Conservation (phyloP, 2,113 vertebrate species). For the Loxodonta africana region DNA sequence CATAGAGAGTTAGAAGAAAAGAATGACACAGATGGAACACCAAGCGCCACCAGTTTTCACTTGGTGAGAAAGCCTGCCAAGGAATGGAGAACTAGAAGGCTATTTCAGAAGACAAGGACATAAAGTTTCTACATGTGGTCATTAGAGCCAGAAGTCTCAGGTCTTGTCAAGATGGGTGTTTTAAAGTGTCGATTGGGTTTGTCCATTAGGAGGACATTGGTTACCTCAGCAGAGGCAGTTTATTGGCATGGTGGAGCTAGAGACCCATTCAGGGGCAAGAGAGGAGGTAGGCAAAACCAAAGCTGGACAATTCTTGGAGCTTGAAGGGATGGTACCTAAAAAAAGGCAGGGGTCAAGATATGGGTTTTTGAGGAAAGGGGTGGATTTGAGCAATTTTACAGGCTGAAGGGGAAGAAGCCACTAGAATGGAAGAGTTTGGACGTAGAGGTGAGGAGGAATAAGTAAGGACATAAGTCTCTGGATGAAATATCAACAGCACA, state of each 20-base stretch:
- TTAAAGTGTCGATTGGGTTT: background rate
- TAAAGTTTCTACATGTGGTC: background rate
- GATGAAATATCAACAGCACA: background rate
- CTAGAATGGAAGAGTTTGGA: background rate
- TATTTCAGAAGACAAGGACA: background rate
- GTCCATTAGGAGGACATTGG: background rate
- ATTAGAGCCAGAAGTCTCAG: background rate
- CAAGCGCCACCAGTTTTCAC: background rate
- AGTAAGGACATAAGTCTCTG: background rate
- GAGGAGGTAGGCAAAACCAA: background rate
- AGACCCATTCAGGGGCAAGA: background rate
- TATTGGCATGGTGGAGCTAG: accelerated
- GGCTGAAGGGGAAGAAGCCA: accelerated
- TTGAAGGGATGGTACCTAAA: background rate
- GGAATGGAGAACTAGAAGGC: background rate
- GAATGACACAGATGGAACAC: background rate
- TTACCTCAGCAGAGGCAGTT: background rate
- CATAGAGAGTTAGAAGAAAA: background rate
- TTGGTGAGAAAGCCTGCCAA: background rate
- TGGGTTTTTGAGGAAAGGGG: background rate
- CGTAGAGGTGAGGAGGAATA: background rate
- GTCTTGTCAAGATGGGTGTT: no score
- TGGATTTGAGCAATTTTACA: background rate
- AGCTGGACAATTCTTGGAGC: background rate
- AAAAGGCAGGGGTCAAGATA: background rate